Percentiles rank a stretch among this genome's conserved stretches.
phyloP scores from a whole-genome alignment of 1,140 invertebrate species.

The Drosophila parvula region DNA sequence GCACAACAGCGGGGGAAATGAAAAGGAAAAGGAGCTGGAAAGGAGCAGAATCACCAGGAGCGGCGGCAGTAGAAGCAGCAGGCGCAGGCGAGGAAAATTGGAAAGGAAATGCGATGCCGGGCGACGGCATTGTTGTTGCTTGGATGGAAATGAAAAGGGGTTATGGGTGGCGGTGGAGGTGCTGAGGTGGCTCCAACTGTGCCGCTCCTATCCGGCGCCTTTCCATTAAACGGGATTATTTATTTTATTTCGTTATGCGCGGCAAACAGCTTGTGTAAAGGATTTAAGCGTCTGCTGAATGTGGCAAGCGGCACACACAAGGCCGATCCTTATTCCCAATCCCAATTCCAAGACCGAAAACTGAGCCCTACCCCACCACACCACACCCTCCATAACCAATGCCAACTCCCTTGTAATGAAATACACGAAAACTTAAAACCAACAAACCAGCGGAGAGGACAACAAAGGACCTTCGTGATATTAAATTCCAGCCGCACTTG shows the following conservation, averaged over 20 bases:
- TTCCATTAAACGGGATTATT: conserved; percentile 78
- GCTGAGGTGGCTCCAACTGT: conserved; percentile 19
- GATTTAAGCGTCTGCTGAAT: conserved; percentile 72
- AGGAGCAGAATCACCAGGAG: conserved; percentile 37
- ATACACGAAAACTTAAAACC: conserved; percentile 72
- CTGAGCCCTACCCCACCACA: not conserved
- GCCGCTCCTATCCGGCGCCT: conserved; percentile 36
- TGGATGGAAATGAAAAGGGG: conserved; percentile 20
- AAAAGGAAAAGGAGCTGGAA: conserved; percentile 37
- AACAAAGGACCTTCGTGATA: conserved; percentile 57
- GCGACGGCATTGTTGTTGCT: conserved; percentile 41
- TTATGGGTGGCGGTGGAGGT: not conserved
- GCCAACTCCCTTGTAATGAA: conserved; percentile 58
- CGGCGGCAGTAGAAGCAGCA: not conserved
- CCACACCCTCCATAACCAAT: conserved; percentile 10
- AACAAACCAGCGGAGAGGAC: conserved; percentile 42
- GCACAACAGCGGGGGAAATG: conserved; percentile 44
- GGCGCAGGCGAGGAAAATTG: conserved; percentile 64
- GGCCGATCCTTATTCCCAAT: conserved; percentile 30
- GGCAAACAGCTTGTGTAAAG: conserved; percentile 79
- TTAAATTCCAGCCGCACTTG: conserved; percentile 71
- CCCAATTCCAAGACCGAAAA: conserved; percentile 14
- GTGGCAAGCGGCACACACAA: conserved; percentile 42
- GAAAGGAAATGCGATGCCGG: conserved; percentile 67
- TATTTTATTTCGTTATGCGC: conserved; percentile 81